Base-by-base conservation (phyloP, 1,140 invertebrate genomes). In the Drosophila pandora region DNA sequence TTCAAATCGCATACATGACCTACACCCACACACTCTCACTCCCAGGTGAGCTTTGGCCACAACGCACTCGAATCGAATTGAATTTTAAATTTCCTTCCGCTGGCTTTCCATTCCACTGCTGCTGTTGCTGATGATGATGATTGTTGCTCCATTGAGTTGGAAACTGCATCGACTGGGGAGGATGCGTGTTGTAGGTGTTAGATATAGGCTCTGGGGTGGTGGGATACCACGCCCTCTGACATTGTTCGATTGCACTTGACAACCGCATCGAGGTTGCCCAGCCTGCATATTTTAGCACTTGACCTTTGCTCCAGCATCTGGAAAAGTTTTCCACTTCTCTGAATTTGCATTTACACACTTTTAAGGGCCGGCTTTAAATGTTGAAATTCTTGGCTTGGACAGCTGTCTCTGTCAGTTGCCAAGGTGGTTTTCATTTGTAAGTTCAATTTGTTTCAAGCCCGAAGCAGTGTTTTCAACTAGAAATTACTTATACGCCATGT, bases 1-100 rank as follows among this genome's bases (percentile, higher is more conserved):
- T 87, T 87, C 82, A 78, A 82, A 75, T 59, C 78, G 69, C 77
- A 76, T 78, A 82, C 83, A 82, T 87, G 82, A 87, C 82, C 82
- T 87, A 82, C 77, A 85, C 77, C 74, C 43, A 37, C 48, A 54
- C 56, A 21, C 30, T 54, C 56, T 21, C 30, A 30, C 45, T 50
- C 41, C 3, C 48, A 80, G 67, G 52, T 70, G 55, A 82, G 60
- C 73, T 62, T 62, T 48, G 57, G 52, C 47, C 37, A 39, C 25
- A 67, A 77, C 45, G 49, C 82, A 85, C 81, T 85, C 54, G 60
- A 74, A 70, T 45, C 21, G 74, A 57, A 85, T 87, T 75, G 83
- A 88, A 88, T 87, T 87, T 67, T 45, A 88, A 79, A 79, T 79
- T 47, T 59, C 39, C 32, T 78, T 77, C 58, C 43, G 45, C 9